Percentiles rank a stretch among this genome's conserved stretches.
Conservation (phyloP, 2,797 vertebrate species). For the Australoheros facetus region DNA sequence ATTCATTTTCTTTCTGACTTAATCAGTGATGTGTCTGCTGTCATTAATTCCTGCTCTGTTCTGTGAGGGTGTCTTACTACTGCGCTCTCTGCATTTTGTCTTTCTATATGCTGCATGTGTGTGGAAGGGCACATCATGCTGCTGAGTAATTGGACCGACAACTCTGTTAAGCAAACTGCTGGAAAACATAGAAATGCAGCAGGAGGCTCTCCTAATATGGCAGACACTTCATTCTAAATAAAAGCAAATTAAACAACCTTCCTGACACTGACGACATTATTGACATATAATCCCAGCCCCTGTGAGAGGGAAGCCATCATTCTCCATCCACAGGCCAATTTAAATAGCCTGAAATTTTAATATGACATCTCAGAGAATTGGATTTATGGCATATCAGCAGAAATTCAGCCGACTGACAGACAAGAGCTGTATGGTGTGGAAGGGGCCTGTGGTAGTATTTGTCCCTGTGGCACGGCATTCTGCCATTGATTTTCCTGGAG, state of each 20-base stretch:
- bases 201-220: conserved; percentile 43
- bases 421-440: conserved; percentile 39
- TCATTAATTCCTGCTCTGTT: background rate
- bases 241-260: conserved; percentile 64
- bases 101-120: background rate
- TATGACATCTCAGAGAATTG: conserved; percentile 71
- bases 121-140: background rate
- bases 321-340: conserved; percentile 52
- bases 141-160: conserved; percentile 28
- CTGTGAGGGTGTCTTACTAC: background rate
- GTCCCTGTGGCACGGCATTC: conserved; percentile 49
- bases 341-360: conserved; percentile 69
- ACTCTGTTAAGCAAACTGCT: conserved; percentile 33
- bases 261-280: conserved; percentile 58
- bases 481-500: conserved; percentile 74
- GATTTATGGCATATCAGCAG: conserved; percentile 73
- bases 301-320: conserved; percentile 51
- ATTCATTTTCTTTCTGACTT: background rate
- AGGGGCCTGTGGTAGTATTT: conserved; percentile 37
- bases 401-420: conserved; percentile 63
- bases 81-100: background rate
- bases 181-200: conserved; percentile 5
- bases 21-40: background rate
- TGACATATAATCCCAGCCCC: conserved; percentile 64
- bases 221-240: conserved; percentile 66